Evolutionary conservation across 2,888 invertebrate species (phyloP).

Genomic region (Ariolimax columbianus): DNA sequence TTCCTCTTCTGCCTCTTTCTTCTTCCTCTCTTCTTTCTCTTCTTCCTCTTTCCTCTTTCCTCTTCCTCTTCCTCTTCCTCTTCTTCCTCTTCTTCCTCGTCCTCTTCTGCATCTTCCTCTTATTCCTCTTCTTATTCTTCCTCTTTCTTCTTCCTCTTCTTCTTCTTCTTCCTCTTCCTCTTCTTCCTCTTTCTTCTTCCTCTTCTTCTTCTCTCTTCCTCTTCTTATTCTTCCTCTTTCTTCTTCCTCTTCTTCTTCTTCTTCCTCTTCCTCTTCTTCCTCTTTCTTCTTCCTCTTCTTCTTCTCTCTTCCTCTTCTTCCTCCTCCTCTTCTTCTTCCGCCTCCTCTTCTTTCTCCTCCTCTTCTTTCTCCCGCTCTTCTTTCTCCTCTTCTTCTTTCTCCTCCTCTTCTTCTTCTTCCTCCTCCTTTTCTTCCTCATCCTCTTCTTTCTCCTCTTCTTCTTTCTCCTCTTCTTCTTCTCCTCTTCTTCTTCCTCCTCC

Average conservation of each 20-base stretch:
- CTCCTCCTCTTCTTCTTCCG: conserved; percentile 2
- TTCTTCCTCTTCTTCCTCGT: background rate
- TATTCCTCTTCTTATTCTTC: too few species aligned
- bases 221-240: too few species aligned
- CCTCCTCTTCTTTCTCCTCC: background rate
- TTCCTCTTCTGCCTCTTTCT: too few species aligned
- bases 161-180: conserved; percentile 2
- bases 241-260: background rate
- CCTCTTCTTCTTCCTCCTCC: too few species aligned
- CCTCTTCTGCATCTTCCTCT: too few species aligned
- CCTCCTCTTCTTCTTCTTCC: too few species aligned
- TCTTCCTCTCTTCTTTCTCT: background rate
- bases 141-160: conserved; percentile 6
- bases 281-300: background rate
- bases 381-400: too few species aligned
- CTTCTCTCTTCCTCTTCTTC: background rate
- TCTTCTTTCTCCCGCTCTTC: too few species aligned
- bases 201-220: background rate
- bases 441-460: too few species aligned
- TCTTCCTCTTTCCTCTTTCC: background rate
- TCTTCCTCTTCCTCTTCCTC: background rate
- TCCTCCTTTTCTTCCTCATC: too few species aligned
- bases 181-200: background rate
- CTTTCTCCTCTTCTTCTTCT: too few species aligned
- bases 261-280: background rate